Conservation (phyloP, 1,140 invertebrate species). For the Pteromalus puparum region DNA sequence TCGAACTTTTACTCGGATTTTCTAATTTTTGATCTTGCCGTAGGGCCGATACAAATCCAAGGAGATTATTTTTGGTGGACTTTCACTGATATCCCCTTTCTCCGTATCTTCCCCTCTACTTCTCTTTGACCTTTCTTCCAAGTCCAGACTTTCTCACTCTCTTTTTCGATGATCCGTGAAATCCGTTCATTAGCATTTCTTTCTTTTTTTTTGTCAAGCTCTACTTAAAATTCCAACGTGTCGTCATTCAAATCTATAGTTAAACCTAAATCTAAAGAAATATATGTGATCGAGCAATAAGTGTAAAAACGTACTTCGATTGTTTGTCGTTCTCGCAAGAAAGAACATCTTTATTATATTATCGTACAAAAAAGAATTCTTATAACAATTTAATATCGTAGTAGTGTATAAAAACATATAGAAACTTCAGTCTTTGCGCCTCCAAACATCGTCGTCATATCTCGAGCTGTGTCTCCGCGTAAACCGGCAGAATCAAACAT, state of each 20-base stretch:
- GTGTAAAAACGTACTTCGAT: neutral
- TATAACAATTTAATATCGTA: constrained; percentile 22
- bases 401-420: neutral
- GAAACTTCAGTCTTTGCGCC: constrained; percentile 51
- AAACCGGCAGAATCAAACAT: no score
- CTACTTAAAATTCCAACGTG: neutral
- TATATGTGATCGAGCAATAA: neutral
- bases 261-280: no score
- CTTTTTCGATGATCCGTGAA: neutral
- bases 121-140: neutral
- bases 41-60: neutral
- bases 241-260: no score
- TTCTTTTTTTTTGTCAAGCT: neutral
- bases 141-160: neutral
- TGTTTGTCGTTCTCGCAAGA: neutral
- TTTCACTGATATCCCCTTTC: constrained; percentile 24
- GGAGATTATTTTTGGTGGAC: neutral
- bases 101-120: neutral
- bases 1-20: constrained; percentile 19
- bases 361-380: constrained; percentile 10
- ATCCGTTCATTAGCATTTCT: neutral
- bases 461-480: no score
- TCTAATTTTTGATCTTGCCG: neutral
- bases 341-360: constrained; percentile 28
- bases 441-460: constrained; percentile 13